Base-by-base conservation (phyloP, 2,113 vertebrate genomes). In the Coryphaenoides rupestris region DNA sequence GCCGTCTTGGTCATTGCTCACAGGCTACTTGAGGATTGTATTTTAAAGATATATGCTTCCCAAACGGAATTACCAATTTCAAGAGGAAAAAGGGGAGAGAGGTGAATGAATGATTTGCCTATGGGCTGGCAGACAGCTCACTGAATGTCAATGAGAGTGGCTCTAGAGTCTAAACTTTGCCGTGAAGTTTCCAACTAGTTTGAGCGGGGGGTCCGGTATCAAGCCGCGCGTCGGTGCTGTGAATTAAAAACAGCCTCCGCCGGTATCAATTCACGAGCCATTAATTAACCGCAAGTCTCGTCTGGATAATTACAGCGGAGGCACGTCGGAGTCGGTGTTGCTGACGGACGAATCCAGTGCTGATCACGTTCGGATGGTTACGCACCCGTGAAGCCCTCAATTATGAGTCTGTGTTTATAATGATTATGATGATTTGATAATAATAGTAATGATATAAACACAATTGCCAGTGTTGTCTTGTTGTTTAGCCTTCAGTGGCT, bases 1-100 rank as follows among this genome's bases (percentile, higher is more conserved):
- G 76, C 57, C 67, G 63, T 65, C 72, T 76, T 59, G 58, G 73
- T 74, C 75, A 72, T 72, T 68, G 66, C 75, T 72, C 68, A 59
- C 19, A 49, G 69, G 64, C 40, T 63, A 55, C 70, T 66, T 15
- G 58, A 80, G 70, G 62, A 78, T 58, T 17, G 55, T 74, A 73
- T 67, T 72, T 69, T 22, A 60, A 57, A 68, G 68, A 52, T 72
- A 71, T 63, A 67, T 72, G 45, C 65, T 67, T 65, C 26, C 57
- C 33, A 66, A 76, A 77, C 72, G 55, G 69, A 76, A 72, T 76
- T 75, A 68, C 55, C 28, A 19, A 58, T 26, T 23, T 19, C 21
- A 3, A 6, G 54, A 55, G 21, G 54, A 55, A 12, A 68, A 33
- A 62, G 64, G 21, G 54, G 15, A 19, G 26, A 21, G 26, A 59